A percentile compares a stretch with the other conserved stretches of the same genome.
Evolutionary conservation across 2,797 vertebrate species (phyloP).

Genomic region (Gallinago nigripennis): DNA sequence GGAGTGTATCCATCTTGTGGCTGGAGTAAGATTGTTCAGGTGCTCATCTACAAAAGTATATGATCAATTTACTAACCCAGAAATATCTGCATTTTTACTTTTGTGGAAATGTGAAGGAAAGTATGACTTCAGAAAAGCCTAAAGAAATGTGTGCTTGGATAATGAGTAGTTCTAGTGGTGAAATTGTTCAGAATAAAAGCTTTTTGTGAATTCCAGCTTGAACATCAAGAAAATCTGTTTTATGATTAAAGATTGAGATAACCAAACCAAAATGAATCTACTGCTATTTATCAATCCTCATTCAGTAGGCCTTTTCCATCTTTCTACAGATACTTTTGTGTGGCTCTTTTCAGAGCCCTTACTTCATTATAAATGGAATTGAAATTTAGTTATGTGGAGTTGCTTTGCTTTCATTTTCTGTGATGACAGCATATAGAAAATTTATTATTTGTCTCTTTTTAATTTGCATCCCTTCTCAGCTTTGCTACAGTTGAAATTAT

Average conservation of each 20-base stretch:
- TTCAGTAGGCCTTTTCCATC: not conserved
- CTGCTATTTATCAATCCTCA: not conserved
- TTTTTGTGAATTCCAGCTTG: not conserved
- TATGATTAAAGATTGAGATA: not conserved
- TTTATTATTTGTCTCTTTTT: not conserved
- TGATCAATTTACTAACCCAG: not conserved
- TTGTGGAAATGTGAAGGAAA: not conserved
- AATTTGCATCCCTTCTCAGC: not conserved
- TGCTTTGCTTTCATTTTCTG: not conserved
- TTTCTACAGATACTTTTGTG: not conserved
- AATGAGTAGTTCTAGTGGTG: not conserved
- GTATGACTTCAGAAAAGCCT: not conserved
- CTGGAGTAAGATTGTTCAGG: not conserved
- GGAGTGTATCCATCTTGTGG: not conserved
- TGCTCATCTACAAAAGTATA: not conserved
- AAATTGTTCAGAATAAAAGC: not conserved
- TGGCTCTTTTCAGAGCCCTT: not conserved
- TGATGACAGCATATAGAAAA: not conserved
- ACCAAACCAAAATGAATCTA: not conserved
- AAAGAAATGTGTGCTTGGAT: not conserved
- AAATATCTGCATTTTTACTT: not conserved
- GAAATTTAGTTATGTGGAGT: not conserved
- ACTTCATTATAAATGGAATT: not conserved
- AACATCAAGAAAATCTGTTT: not conserved
- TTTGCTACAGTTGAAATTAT: not conserved